These are phyloP conservation scores for Pristionchus pacificus DNA, from an alignment of 1,140 invertebrate genomes.

Conservation along the genomic window DNA sequence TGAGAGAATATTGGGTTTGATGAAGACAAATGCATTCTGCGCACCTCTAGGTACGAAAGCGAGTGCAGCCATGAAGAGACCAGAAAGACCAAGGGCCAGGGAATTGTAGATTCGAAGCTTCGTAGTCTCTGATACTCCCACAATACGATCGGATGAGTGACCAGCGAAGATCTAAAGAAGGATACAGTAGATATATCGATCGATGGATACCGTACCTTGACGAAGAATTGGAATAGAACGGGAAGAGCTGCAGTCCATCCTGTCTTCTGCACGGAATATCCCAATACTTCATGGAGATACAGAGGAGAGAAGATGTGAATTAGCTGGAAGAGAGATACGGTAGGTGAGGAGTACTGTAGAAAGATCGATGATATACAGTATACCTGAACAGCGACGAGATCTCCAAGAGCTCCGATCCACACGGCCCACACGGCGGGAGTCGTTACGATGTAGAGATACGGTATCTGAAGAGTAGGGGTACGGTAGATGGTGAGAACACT, in stretches of 20 bases:
- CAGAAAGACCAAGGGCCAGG: constrained; percentile 50
- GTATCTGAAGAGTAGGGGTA: constrained; percentile 9
- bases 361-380: too few species aligned
- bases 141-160: constrained; percentile 36
- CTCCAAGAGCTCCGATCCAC: constrained; percentile 35
- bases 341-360: too few species aligned
- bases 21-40: background rate
- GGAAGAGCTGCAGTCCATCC: constrained; percentile 39
- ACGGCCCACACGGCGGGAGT: constrained; percentile 36
- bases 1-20: too few species aligned
- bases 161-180: constrained; percentile 46
- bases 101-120: constrained; percentile 53
- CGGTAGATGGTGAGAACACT: background rate
- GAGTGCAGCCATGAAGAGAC: constrained; percentile 41
- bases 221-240: constrained; percentile 33
- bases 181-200: too few species aligned
- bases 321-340: constrained; percentile 10
- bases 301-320: constrained; percentile 33
- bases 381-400: constrained; percentile 32
- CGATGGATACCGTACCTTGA: constrained; percentile 23
- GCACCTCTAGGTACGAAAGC: constrained; percentile 37
- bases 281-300: constrained; percentile 28
- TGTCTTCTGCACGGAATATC: constrained; percentile 33
- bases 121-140: constrained; percentile 48
- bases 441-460: constrained; percentile 25